Conservation (phyloP, 2,888 invertebrate species). For the Gari tellinella region DNA sequence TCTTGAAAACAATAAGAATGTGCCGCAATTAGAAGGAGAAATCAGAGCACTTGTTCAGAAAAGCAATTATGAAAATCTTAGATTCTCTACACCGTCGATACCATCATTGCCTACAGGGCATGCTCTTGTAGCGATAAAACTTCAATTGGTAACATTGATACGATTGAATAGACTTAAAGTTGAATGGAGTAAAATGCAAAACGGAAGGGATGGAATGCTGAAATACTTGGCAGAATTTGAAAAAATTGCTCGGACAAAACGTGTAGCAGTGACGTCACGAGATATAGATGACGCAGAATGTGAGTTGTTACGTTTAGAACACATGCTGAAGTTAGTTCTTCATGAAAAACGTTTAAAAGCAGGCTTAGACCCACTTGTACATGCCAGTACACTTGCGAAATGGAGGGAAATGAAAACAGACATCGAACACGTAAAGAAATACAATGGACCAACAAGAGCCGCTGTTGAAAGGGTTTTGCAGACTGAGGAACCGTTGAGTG, state of each 20-base stretch:
- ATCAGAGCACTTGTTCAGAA: conserved; percentile 15
- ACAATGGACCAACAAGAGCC: conserved; percentile 11
- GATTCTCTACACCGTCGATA: conserved; percentile 14
- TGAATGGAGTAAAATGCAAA: conserved; percentile 29
- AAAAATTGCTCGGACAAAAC: conserved; percentile 41
- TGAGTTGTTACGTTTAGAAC: conserved; percentile 56
- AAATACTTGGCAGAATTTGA: conserved; percentile 22
- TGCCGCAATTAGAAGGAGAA: conserved; percentile 16
- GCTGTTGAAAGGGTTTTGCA: conserved; percentile 40
- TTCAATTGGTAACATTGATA: conserved; percentile 41
- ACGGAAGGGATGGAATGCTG: conserved; percentile 13
- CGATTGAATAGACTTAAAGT: conserved; percentile 16
- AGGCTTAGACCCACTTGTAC: conserved; percentile 7
- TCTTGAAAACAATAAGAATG: conserved; percentile 37
- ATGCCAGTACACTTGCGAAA: conserved; percentile 6
- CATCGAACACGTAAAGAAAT: conserved; percentile 31
- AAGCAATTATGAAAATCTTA: neutral
- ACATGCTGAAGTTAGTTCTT: conserved; percentile 33
- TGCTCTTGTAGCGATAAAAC: conserved; percentile 38
- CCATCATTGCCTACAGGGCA: conserved; percentile 32
- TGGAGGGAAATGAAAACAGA: conserved; percentile 29
- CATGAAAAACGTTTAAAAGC: conserved; percentile 23
- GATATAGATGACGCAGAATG: conserved; percentile 58
- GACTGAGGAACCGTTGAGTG: conserved; percentile 11
- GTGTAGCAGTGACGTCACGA: conserved; percentile 58